Evolutionary conservation across 2,888 invertebrate species (phyloP), one percentile per base, ranked within the genome.

Genomic region (Microctonus aethiopoides): DNA sequence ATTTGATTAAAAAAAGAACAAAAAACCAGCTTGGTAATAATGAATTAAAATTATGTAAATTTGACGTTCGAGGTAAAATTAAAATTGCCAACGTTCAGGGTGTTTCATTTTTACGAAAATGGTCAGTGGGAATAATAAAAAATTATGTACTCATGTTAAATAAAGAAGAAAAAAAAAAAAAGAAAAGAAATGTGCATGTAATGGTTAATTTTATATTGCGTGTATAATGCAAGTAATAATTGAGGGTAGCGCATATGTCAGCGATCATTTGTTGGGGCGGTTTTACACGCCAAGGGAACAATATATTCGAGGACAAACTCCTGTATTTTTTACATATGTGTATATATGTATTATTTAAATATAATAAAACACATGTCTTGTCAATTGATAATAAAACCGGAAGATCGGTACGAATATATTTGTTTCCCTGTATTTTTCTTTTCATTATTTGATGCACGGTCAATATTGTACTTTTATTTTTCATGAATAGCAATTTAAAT

Each of bases 161-260:
- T 20, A 24, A 52, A 22, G 11, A 10, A 39, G 52, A 20, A 29
- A 54, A 13, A 39, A 13, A 11, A 61, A 41, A 24, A 39, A 41
- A 24, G 24, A 29, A 32, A 22, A 63, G 52, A 32, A 32, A 16
- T 24, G 22, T 24, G 36, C 56, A 24, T 32, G 62, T 32, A 57
- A 54, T 59, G 20, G n/a, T 63, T 63, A 63, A 63, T 63, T 63
- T 46, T 9, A 63, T 63, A 63, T 63, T 41, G 54, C 68, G 63
- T 68, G 63, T 63, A 68, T 29, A 26, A 34, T 57, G 20, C 57
- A 16, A 67, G 34, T 57, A 32, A 57, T 69, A 57, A 69, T 69
- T 69, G 69, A 51, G 69, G 69, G 64, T 54, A 52, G 24, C 16
- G 36, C 69, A 69, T 64, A 69, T 68, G 68, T 63, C 68, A 63